Evolutionary conservation across 2,113 vertebrate species (phyloP), one percentile per base, ranked within the genome.

Genomic region (Actenoides lindsayi): DNA sequence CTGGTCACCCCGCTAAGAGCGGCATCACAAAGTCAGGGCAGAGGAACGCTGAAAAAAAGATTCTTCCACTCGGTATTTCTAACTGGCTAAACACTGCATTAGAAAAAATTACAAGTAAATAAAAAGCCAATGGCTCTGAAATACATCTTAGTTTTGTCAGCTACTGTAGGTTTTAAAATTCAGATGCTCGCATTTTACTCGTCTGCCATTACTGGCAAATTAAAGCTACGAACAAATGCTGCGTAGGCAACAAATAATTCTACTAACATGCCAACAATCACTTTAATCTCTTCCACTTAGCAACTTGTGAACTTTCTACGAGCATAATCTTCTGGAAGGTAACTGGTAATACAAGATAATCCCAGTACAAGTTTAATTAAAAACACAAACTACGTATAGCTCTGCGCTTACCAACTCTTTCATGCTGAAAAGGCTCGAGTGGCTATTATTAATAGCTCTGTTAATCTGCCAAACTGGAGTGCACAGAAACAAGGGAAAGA

Each of bases 311-410:
- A 96, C 94, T 93, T 97, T 97, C 94, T 94, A 97, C 96, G 84
- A 94, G 82, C 87, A 78, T 94, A 96, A 96, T 96, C 95, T 91
- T 92, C 87, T 90, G 81, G 84, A 91, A 96, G 83, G 87, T 81
- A 94, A 93, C 92, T 91, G 71, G 95, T 92, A 97, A 95, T 90
- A 91, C 88, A 92, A 89, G 87, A 96, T 97, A 97, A 98, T 95
- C 94, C 93, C 92, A 79, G 90, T n/a, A 94, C 89, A 97, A 93
- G 60, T 93, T 97, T 97, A 97, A 97, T 98, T 97, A 97, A 96
- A 95, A 95, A 90, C 67, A 90, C 91, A 91, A 90, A 91, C 93
- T 94, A 89, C 73, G 54, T 88, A 83, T 79, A 95, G 87, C 82
- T 94, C 82, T 68, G 35, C 33, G 81, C 94, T 96, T 87, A 78